Conservation (phyloP, 1,140 invertebrate species). For the Ruditapes philippinarum region DNA sequence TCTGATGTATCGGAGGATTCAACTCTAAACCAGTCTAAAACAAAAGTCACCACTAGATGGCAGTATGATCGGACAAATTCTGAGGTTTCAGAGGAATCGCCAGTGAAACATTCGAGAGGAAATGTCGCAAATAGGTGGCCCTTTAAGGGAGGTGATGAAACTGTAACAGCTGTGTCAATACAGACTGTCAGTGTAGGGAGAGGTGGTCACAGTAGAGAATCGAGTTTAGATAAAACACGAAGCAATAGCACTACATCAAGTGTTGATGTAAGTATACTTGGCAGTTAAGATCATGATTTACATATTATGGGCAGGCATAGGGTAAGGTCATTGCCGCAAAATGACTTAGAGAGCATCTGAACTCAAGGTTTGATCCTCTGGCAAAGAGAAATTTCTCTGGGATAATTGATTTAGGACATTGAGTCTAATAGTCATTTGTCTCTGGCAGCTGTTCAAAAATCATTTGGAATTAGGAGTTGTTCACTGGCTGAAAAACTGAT, state of each 20-base stretch:
- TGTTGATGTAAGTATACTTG: slow-evolving; percentile 49
- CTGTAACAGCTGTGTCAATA: not conserved
- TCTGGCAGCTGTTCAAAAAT: too few species aligned
- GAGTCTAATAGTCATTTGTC: too few species aligned
- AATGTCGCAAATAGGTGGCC: slow-evolving; percentile 48
- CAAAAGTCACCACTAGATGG: slow-evolving; percentile 57
- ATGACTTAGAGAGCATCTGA: too few species aligned
- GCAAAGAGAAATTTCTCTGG: too few species aligned
- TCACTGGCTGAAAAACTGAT: too few species aligned
- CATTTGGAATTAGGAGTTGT: too few species aligned
- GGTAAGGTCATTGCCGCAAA: too few species aligned
- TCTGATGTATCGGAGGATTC: not conserved
- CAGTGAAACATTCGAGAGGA: slow-evolving; percentile 33
- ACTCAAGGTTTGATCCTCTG: too few species aligned
- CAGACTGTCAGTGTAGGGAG: not conserved
- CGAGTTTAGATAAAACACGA: slow-evolving; percentile 36
- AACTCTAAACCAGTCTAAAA: slow-evolving; percentile 29
- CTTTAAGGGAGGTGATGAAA: not conserved
- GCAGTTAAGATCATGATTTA: too few species aligned
- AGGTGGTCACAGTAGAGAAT: slow-evolving; percentile 20
- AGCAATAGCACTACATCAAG: slow-evolving; percentile 39
- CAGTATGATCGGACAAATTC: slow-evolving; percentile 5
- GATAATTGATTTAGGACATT: too few species aligned
- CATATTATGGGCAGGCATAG: too few species aligned
- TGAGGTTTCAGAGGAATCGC: not conserved